Conservation (phyloP, 1,140 invertebrate genomes). For the Zaprionus davidi region DNA sequence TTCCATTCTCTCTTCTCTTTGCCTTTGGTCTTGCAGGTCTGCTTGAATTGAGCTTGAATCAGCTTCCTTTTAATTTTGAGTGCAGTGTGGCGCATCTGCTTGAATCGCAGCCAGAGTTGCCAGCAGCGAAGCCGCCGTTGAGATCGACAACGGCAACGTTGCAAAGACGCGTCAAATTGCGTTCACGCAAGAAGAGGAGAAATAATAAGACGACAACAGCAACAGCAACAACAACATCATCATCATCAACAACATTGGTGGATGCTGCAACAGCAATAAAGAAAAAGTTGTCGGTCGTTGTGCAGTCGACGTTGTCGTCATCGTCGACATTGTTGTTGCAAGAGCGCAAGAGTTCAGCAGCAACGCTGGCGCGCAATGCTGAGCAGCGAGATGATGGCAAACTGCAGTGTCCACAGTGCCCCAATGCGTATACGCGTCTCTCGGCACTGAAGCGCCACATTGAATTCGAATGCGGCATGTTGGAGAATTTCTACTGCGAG, state of each 20-base stretch:
- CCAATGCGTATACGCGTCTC: constrained; percentile 66
- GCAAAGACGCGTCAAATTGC: constrained; percentile 57
- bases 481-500: constrained; percentile 67
- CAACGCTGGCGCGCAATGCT: constrained; percentile 59
- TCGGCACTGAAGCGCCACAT: constrained; percentile 76
- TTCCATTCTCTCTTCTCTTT: constrained; percentile 29
- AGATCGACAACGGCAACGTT: constrained; percentile 20
- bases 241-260: neutral
- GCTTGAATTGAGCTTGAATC: constrained; percentile 71
- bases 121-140: constrained; percentile 10
- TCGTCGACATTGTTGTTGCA: constrained; percentile 31
- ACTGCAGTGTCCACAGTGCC: constrained; percentile 71
- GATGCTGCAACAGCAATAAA: neutral
- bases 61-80: constrained; percentile 70
- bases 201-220: neutral
- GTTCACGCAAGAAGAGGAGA: constrained; percentile 57
- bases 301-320: constrained; percentile 11
- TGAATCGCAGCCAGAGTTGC: constrained; percentile 20
- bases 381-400: constrained; percentile 63
- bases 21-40: constrained; percentile 75
- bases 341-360: constrained; percentile 58
- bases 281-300: neutral
- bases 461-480: constrained; percentile 61
- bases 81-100: constrained; percentile 40
- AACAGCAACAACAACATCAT: neutral